Conservation (phyloP, 2,888 invertebrate species). For the Drosophila nr. perissopoda region DNA sequence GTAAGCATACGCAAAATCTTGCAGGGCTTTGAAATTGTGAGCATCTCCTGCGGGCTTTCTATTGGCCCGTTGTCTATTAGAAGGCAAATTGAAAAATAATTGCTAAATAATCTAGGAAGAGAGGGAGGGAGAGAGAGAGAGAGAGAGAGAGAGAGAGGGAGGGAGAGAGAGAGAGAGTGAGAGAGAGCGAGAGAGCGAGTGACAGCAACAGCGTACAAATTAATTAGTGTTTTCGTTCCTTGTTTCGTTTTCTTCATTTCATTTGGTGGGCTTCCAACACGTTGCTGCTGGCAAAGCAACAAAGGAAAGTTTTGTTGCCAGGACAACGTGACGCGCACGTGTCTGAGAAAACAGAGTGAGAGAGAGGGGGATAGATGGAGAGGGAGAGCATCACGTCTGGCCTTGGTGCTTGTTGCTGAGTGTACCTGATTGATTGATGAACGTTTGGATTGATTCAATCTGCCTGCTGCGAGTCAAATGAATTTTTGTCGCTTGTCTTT, state of each 20-base stretch:
- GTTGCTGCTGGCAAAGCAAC: slow-evolving; percentile 1
- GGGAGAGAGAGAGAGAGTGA: not conserved
- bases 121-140: not conserved
- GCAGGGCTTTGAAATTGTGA: not conserved
- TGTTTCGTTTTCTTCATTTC: slow-evolving; percentile 6
- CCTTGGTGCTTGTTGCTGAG: not conserved
- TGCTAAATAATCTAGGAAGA: slow-evolving; percentile 50
- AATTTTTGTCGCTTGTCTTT: slow-evolving; percentile 32
- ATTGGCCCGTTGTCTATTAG: slow-evolving; percentile 35
- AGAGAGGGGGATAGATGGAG: not conserved
- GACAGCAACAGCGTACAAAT: slow-evolving; percentile 43
- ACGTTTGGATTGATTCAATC: slow-evolving; percentile 28
- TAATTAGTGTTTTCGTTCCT: slow-evolving; percentile 54
- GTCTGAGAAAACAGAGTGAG: not conserved
- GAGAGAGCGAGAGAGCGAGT: not conserved
- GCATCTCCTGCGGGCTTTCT: slow-evolving; percentile 10
- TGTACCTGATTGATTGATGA: slow-evolving; percentile 47
- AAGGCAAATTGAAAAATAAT: slow-evolving; percentile 75
- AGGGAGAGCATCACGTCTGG: not conserved
- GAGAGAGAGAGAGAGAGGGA: not conserved
- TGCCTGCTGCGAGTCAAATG: slow-evolving; percentile 33
- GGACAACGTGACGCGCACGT: slow-evolving; percentile 42
- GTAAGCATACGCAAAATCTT: slow-evolving; percentile 40
- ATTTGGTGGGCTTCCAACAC: slow-evolving; percentile 21
- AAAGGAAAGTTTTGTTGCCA: slow-evolving; percentile 7